Evolutionary conservation across 2,888 invertebrate species (phyloP), one percentile per base, ranked within the genome.

Genomic region (Lacanobia oleracea): DNA sequence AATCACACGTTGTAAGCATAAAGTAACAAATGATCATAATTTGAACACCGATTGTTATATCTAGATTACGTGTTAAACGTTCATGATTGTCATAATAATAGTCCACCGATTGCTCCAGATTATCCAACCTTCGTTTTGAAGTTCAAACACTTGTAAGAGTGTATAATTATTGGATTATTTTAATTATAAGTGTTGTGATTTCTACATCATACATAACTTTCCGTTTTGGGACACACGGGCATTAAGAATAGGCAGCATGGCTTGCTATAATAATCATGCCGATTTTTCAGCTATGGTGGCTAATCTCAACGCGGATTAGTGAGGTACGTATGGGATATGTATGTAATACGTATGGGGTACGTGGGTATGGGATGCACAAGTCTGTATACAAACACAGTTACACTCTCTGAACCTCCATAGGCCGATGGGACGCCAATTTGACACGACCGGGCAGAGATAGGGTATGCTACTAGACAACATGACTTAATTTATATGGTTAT

Each of bases 111-210:
- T 68, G 76, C 59, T 37, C 65, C 56, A 77, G 21, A 72, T 79
- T 65, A 53, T 27, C 12, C 70, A 60, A 67, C 85, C 83, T 85
- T 82, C 82, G 18, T 61, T 75, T 67, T 65, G 75, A 86, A 88
- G 84, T 83, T 85, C 83, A 86, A 85, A 86, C 83, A 85, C 82
- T 82, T 84, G 80, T 77, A 79, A 67, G 65, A 68, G 73, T 78
- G 45, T 81, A 75, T 81, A 72, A 81, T 81, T 82, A 79, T 77
- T 77, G 63, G 67, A 83, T 83, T 84, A 82, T 67, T 77, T 80
- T 82, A 83, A 82, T 82, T 83, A 72, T 77, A 53, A 59, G 43
- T 72, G 57, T 78, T 69, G 64, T 75, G 62, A 78, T 82, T 79
- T 70, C 62, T 75, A 80, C 69, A 82, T 77, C 77, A 70, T 53